These are phyloP conservation scores for Amblyjoppa fuscipennis DNA, from an alignment of 2,888 invertebrate genomes.

Conservation along the genomic window DNA sequence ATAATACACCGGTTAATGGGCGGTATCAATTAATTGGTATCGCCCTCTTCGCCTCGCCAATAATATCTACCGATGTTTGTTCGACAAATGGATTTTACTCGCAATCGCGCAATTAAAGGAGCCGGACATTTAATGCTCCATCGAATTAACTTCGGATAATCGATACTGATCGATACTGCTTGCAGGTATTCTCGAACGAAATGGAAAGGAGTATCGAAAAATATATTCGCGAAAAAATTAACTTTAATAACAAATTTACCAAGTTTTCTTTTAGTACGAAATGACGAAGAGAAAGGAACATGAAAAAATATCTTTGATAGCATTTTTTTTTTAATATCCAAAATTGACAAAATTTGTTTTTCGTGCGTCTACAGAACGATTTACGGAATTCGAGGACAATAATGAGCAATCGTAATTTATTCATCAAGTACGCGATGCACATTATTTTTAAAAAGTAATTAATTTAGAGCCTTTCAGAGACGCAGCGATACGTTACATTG, in stretches of 20 bases:
- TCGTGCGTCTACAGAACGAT: too few species aligned
- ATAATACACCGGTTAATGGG: conserved; percentile 29
- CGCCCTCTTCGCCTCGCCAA: not conserved
- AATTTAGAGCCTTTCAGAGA: not conserved
- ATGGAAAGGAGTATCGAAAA: not conserved
- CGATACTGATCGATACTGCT: not conserved
- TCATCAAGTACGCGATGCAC: not conserved
- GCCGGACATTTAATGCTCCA: not conserved
- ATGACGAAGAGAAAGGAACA: not conserved
- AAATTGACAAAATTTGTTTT: too few species aligned
- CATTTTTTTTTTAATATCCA: too few species aligned
- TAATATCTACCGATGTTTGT: conserved; percentile 1
- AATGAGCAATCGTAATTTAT: not conserved
- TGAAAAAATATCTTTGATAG: not conserved
- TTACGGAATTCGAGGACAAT: too few species aligned
- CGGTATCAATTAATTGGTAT: conserved; percentile 34
- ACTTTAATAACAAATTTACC: too few species aligned
- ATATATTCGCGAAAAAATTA: not conserved
- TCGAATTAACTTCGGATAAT: conserved; percentile 5
- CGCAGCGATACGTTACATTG: not conserved
- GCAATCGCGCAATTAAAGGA: conserved; percentile 25
- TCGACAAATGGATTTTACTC: conserved; percentile 13
- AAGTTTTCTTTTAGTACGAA: not conserved
- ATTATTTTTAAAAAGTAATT: not conserved
- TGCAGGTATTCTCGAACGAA: not conserved